These are phyloP conservation scores for Eulemur albifrons DNA, from an alignment of 2,797 vertebrate genomes.

Conservation along the genomic window DNA sequence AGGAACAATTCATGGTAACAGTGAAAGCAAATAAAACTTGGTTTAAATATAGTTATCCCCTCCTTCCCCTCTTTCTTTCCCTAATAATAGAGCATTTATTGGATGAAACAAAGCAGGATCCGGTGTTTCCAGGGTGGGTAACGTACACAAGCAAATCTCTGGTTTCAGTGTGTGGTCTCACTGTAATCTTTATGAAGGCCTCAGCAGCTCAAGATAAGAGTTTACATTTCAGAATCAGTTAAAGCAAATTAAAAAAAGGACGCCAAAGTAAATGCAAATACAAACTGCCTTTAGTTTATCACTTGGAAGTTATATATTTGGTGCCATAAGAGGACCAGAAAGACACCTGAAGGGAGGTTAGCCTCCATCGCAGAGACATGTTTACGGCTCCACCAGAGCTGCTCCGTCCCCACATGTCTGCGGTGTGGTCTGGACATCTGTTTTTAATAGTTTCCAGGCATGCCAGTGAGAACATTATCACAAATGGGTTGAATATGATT, in stretches of 20 bases:
- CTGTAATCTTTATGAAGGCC: constrained; percentile 66
- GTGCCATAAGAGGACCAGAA: constrained; percentile 10
- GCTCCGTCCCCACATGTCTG: background rate
- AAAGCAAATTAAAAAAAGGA: constrained; percentile 50
- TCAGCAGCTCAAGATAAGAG: constrained; percentile 69
- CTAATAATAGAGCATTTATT: constrained; percentile 61
- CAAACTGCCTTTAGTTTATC: constrained; percentile 47
- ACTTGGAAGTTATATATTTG: constrained; percentile 29
- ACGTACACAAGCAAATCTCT: constrained; percentile 72
- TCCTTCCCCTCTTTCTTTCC: background rate
- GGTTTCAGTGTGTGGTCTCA: constrained; percentile 79
- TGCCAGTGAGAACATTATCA: constrained; percentile 33
- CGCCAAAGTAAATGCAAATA: constrained; percentile 52
- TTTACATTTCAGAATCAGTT: constrained; percentile 69
- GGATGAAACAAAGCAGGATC: constrained; percentile 38
- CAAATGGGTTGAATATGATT: constrained; percentile 54
- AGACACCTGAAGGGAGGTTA: constrained; percentile 51
- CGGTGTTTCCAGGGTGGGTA: constrained; percentile 48
- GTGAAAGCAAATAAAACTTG: constrained; percentile 74
- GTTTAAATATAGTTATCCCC: constrained; percentile 63
- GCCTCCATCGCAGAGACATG: background rate
- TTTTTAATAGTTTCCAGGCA: constrained; percentile 72
- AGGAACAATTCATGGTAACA: constrained; percentile 72
- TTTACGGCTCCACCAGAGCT: background rate
- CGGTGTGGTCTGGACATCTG: constrained; percentile 13